These are phyloP conservation scores for Coilia nasus DNA, from an alignment of 2,797 vertebrate species.

Conservation along the genomic window DNA sequence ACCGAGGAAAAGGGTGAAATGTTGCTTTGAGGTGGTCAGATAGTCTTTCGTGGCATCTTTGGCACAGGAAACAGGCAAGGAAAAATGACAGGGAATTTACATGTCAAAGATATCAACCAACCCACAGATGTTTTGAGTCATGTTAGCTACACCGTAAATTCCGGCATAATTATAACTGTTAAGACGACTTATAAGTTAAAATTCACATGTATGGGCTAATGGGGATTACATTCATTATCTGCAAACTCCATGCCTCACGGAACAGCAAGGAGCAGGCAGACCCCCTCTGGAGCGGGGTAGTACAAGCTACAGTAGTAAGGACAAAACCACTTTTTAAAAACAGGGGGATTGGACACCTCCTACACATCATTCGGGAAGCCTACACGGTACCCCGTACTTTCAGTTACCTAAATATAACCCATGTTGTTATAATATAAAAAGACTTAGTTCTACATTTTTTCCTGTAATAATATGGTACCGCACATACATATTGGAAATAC, in stretches of 20 bases:
- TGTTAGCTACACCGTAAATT: neutral
- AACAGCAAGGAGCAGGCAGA: neutral
- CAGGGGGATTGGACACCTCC: neutral
- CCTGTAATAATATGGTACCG: neutral
- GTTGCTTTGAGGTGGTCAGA: neutral
- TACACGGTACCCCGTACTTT: neutral
- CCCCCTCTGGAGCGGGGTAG: neutral
- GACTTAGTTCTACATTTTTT: neutral
- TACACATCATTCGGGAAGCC: neutral
- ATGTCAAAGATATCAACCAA: neutral
- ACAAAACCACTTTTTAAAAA: constrained; percentile 13
- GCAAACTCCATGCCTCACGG: neutral
- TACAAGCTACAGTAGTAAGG: constrained; percentile 1
- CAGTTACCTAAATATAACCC: neutral
- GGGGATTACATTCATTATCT: neutral
- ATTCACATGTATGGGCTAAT: too few relatives aligned
- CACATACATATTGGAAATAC: neutral
- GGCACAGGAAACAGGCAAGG: neutral
- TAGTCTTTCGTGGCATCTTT: neutral
- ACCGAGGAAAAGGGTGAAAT: neutral
- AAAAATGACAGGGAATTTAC: neutral
- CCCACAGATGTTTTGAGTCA: neutral
- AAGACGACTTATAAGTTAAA: too few relatives aligned
- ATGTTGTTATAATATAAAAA: neutral
- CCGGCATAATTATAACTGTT: too few relatives aligned